phyloP scores from a whole-genome alignment of 2,797 vertebrate species.

The Poeciliopsis presidionis region DNA sequence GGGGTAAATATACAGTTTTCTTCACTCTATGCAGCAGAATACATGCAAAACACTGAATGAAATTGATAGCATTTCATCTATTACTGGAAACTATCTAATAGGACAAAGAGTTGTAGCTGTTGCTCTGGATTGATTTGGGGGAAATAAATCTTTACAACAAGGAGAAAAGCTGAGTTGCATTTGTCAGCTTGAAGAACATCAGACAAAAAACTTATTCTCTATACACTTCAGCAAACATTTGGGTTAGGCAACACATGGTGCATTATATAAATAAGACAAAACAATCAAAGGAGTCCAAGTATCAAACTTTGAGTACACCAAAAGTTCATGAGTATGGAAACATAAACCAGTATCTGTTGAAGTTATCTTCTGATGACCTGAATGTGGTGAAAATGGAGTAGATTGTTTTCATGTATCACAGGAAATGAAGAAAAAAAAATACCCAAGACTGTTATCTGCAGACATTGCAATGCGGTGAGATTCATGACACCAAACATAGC shows the following conservation, averaged over 20 bases:
- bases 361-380: background rate
- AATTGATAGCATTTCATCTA: background rate
- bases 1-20: background rate
- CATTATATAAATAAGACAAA: background rate
- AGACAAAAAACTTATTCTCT: background rate
- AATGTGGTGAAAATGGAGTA: background rate
- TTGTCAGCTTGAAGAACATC: background rate
- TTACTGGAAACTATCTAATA: background rate
- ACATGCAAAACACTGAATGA: background rate
- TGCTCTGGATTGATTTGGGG: background rate
- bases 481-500: background rate
- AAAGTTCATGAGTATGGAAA: background rate
- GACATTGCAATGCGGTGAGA: constrained; percentile 2
- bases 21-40: background rate
- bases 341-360: background rate
- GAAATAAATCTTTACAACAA: background rate
- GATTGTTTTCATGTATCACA: constrained; percentile 2
- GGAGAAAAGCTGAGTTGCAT: background rate
- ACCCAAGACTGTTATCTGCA: background rate
- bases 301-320: background rate
- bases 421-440: background rate
- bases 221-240: background rate
- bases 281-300: background rate
- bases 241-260: background rate
- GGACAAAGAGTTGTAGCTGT: background rate